Evolutionary conservation across 2,888 invertebrate species (phyloP).

Genomic region (Coronaproctus castanopsis): DNA sequence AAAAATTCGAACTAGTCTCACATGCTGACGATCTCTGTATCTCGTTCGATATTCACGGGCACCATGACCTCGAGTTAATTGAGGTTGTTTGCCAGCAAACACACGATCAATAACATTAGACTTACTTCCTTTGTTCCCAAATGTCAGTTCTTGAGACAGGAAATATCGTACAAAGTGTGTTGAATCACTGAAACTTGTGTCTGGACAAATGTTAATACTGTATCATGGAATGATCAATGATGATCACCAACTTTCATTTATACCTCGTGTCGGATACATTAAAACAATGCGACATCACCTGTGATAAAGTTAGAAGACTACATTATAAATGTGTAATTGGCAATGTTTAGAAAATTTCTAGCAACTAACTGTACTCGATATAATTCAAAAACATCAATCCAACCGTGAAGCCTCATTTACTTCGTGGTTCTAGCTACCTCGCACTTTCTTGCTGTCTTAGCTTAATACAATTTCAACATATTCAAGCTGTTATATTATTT

Average conservation of each 20-base stretch:
- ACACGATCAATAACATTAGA: neutral
- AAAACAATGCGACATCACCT: neutral
- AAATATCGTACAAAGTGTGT: neutral
- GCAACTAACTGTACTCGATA: too few relatives aligned
- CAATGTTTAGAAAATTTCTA: too few relatives aligned
- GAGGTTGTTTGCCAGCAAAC: neutral
- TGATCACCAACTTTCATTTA: neutral
- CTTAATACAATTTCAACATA: too few relatives aligned
- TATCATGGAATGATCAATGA: neutral
- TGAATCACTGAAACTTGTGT: neutral
- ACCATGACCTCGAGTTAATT: neutral
- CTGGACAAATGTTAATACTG: neutral
- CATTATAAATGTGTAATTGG: too few relatives aligned
- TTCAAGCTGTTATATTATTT: too few relatives aligned
- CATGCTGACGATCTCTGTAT: neutral
- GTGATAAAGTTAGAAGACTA: neutral
- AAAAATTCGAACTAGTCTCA: neutral
- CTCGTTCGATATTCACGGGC: neutral
- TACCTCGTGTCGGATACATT: neutral
- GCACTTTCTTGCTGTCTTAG: too few relatives aligned
- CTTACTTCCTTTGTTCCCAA: neutral
- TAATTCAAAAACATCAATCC: too few relatives aligned
- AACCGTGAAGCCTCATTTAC: too few relatives aligned
- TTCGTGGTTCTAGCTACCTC: too few relatives aligned
- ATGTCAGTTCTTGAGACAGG: neutral